Percentiles rank a stretch among this genome's conserved stretches.
Evolutionary conservation across 2,888 invertebrate species (phyloP).

Genomic region (Netelia melanura): DNA sequence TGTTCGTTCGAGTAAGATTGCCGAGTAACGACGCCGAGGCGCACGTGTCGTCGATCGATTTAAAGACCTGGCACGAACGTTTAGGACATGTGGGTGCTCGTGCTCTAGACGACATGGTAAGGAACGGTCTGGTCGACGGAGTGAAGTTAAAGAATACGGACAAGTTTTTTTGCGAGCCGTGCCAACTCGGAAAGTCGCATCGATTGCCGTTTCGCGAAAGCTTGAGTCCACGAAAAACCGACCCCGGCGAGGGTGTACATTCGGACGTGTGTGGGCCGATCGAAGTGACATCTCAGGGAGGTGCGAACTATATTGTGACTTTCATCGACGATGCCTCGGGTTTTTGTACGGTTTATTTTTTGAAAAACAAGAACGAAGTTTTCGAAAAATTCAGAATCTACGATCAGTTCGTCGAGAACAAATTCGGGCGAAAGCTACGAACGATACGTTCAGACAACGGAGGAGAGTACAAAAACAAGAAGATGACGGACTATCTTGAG

Average conservation of each 20-base stretch:
- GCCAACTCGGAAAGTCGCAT: not conserved
- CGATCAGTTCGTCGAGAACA: not conserved
- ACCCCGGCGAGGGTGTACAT: not conserved
- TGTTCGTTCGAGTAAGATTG: too few relatives aligned
- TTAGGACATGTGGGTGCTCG: too few relatives aligned
- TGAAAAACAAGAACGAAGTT: not conserved
- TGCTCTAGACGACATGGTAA: slow-evolving; percentile 20
- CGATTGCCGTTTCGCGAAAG: not conserved
- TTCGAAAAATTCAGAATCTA: slow-evolving; percentile 1
- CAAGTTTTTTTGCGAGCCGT: slow-evolving; percentile 1
- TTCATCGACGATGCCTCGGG: slow-evolving; percentile 11
- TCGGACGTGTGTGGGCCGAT: slow-evolving; percentile 4
- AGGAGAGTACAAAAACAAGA: slow-evolving; percentile 13
- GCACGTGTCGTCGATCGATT: too few relatives aligned
- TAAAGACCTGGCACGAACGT: too few relatives aligned
- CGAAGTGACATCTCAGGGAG: not conserved
- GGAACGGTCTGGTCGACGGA: not conserved
- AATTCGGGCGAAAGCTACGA: slow-evolving; percentile 12
- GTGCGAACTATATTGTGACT: not conserved
- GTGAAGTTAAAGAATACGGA: not conserved
- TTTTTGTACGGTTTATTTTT: not conserved
- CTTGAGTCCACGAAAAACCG: too few relatives aligned
- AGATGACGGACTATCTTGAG: slow-evolving; percentile 21
- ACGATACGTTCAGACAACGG: not conserved
- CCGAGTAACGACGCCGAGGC: too few relatives aligned